A percentile compares a stretch with the other conserved stretches of the same genome.
These are phyloP conservation scores for Anhinga rufa DNA, from an alignment of 2,113 vertebrate genomes.

Conservation along the genomic window DNA sequence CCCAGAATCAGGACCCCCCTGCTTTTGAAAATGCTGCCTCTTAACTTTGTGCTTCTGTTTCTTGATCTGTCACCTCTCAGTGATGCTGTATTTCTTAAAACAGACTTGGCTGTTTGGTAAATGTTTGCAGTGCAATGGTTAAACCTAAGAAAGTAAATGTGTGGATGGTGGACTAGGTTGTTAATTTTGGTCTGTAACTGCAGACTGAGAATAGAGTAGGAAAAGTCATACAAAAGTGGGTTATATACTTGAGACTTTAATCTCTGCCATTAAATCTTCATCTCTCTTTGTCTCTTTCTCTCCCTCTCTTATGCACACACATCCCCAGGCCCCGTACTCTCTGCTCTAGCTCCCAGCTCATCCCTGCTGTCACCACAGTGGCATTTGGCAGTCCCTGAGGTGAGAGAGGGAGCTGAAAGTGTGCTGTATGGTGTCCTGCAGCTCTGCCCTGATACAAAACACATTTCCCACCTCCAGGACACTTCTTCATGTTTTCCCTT, in stretches of 20 bases:
- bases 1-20: not conserved
- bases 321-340: not conserved
- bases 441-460: not conserved
- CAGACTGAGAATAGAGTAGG: not conserved
- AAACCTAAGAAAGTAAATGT: not conserved
- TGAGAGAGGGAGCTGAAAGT: not conserved
- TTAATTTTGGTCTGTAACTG: not conserved
- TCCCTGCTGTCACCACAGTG: not conserved
- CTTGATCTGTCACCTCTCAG: not conserved
- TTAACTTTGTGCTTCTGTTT: not conserved
- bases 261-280: not conserved
- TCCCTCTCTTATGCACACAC: not conserved
- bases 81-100: not conserved
- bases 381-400: constrained; percentile 8
- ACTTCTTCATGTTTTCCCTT: not conserved
- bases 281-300: not conserved
- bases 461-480: not conserved
- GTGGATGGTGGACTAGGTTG: not conserved
- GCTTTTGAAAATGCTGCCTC: not conserved
- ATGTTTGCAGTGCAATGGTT: not conserved
- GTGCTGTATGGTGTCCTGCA: not conserved
- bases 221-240: not conserved
- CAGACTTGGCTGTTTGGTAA: not conserved
- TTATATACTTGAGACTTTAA: not conserved
- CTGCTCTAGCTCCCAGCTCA: not conserved